Conservation (phyloP, 2,797 vertebrate genomes). For the Oryzias sinensis region DNA sequence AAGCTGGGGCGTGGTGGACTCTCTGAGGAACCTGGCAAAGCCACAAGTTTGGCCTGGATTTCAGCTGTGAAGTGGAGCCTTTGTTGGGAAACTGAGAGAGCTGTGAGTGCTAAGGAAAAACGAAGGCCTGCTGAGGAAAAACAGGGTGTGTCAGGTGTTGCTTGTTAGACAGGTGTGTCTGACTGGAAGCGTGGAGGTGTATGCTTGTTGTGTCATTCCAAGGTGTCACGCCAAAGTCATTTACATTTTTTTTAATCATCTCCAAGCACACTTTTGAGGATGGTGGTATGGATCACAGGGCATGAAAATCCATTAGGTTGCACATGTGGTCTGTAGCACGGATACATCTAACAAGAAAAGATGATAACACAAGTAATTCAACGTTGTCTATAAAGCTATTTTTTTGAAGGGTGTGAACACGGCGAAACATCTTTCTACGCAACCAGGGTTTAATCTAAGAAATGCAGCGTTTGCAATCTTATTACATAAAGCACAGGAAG, state of each 20-base stretch:
- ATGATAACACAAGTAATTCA: no score
- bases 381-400: no score
- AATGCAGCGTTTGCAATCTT: no score
- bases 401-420: no score
- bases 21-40: conserved; percentile 64
- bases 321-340: no score
- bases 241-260: conserved; percentile 57
- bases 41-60: conserved; percentile 46
- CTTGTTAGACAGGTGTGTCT: conserved; percentile 53
- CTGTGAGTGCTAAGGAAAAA: conserved; percentile 31
- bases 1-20: conserved; percentile 56
- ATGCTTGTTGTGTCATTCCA: conserved; percentile 48
- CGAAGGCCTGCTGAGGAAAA: conserved; percentile 27
- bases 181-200: conserved; percentile 38
- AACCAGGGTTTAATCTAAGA: no score
- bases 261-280: conserved; percentile 35
- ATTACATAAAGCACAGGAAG: no score
- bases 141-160: conserved; percentile 31
- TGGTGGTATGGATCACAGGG: not conserved
- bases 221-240: conserved; percentile 45
- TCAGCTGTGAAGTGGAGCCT: conserved; percentile 60
- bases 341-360: no score
- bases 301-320: no score
- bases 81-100: conserved; percentile 54
- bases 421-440: no score